Conservation (phyloP, 2,888 invertebrate genomes). For the Ecdyonurus torrentis region DNA sequence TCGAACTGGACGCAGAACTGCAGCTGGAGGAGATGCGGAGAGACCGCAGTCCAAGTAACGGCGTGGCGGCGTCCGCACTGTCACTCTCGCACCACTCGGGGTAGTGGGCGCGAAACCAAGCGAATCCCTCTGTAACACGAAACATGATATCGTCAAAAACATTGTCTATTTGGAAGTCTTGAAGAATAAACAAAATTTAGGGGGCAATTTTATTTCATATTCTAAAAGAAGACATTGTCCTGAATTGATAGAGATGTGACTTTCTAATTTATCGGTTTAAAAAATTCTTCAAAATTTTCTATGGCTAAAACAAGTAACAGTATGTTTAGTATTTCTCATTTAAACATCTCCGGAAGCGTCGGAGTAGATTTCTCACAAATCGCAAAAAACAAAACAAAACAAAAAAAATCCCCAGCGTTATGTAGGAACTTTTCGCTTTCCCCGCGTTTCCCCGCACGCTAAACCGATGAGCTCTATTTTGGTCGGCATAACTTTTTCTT, state of each 20-base stretch:
- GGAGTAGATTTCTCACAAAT: not conserved
- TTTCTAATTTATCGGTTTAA: no score
- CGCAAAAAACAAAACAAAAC: no score
- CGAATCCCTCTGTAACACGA: slow-evolving; percentile 69
- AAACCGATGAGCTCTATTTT: no score
- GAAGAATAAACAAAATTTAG: not conserved
- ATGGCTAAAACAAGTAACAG: not conserved
- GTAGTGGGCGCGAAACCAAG: slow-evolving; percentile 63
- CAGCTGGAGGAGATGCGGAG: slow-evolving; percentile 46
- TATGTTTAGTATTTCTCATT: no score
- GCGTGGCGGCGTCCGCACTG: slow-evolving; percentile 35
- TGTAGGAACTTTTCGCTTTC: no score
- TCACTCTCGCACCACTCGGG: slow-evolving; percentile 85
- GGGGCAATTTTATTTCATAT: no score
- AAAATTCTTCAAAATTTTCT: not conserved
- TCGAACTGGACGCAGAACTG: slow-evolving; percentile 7
- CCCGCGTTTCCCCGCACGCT: no score
- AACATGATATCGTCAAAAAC: not conserved
- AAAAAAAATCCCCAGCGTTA: no score
- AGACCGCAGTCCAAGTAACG: slow-evolving; percentile 51
- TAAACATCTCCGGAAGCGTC: no score
- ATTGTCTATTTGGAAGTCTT: not conserved
- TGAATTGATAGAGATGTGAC: no score
- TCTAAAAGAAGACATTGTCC: no score
- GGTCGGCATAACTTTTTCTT: no score